A percentile compares a stretch with the other conserved stretches of the same genome.
phyloP scores from a whole-genome alignment of 2,888 invertebrate genomes.

The Rhamphomyia laevipes region DNA sequence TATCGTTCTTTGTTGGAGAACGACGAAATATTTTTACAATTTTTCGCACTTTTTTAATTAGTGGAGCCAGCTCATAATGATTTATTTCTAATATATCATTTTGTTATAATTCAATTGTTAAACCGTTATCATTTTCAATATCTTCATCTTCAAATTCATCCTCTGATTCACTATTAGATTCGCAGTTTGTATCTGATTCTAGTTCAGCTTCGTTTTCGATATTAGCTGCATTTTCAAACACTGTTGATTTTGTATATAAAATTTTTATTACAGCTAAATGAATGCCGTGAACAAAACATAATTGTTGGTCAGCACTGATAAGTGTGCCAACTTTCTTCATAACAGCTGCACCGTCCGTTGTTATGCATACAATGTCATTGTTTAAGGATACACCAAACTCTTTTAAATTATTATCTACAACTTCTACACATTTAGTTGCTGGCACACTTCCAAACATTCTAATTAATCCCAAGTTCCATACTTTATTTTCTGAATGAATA shows the following conservation, averaged over 20 bases:
- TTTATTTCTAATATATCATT: background rate
- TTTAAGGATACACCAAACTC: background rate
- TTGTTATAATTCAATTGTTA: background rate
- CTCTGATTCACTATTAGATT: background rate
- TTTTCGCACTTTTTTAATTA: background rate
- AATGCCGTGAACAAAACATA: background rate
- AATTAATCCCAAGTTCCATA: background rate
- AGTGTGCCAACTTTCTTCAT: background rate
- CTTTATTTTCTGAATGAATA: background rate
- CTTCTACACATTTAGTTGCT: background rate
- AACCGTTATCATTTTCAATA: background rate
- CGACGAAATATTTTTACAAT: background rate
- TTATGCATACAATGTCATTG: background rate
- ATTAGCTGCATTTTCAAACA: background rate
- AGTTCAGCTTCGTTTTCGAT: background rate
- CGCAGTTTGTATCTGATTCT: background rate
- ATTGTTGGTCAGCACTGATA: no score
- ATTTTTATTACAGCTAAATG: background rate
- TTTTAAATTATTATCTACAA: background rate
- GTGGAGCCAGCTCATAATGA: background rate
- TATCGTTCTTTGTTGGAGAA: no score
- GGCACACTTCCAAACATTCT: background rate
- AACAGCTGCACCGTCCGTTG: background rate
- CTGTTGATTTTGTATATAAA: background rate
- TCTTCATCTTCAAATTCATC: background rate